These are phyloP conservation scores for Lates calcarifer DNA, from an alignment of 2,113 vertebrate species.

Conservation along the genomic window DNA sequence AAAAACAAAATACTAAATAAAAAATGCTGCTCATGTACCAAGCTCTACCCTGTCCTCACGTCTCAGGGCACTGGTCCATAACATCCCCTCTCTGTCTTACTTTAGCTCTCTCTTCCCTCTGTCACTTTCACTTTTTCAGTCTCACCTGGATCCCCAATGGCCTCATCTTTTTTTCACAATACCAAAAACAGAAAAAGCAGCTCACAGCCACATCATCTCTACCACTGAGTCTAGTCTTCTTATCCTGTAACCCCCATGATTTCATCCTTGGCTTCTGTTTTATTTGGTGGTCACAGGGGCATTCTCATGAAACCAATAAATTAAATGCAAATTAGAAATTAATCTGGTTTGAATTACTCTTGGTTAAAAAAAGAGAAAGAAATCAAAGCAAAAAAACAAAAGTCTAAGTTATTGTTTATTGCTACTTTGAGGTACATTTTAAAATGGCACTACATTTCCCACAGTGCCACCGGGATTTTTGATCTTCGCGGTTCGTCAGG, in stretches of 20 bases:
- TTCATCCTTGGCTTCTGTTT: not conserved
- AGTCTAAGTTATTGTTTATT: rapidly evolving
- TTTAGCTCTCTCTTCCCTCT: not conserved
- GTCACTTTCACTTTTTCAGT: not conserved
- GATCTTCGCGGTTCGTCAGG: conserved; percentile 23
- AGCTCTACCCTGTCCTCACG: not conserved
- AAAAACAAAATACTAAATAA: not conserved
- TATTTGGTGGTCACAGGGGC: not conserved
- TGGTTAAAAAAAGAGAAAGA: too few species aligned
- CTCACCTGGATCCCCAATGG: not conserved
- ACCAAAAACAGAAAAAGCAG: not conserved
- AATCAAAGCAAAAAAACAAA: not conserved
- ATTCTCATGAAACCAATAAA: not conserved
- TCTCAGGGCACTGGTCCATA: not conserved
- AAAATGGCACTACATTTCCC: conserved; percentile 64
- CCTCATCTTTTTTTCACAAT: not conserved
- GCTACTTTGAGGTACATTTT: not conserved
- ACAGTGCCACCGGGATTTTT: not conserved
- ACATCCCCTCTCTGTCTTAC: not conserved
- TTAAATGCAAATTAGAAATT: too few species aligned
- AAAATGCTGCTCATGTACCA: not conserved
- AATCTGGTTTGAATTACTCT: too few species aligned
- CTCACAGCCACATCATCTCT: not conserved
- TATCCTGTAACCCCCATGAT: not conserved
- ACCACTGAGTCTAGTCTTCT: not conserved